Percentiles rank a stretch among this genome's conserved stretches.
Evolutionary conservation across 1,140 invertebrate genomes (phyloP).

Genomic region (Rhynchophorus ferrugineus): DNA sequence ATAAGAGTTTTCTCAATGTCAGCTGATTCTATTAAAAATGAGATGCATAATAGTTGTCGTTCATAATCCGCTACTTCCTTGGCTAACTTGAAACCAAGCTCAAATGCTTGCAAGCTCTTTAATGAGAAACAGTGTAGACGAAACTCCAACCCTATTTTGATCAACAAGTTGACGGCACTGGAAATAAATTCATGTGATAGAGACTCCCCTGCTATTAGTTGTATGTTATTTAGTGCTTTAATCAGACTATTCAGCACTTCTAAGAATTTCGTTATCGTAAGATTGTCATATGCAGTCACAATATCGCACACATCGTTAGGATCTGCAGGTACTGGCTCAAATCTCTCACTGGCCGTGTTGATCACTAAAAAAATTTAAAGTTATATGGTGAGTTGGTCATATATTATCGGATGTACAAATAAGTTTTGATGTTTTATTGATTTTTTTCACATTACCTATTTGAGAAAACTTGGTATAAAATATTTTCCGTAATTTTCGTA

Average conservation of each 20-base stretch:
- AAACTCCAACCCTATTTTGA: background rate
- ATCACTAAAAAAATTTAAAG: slow-evolving; percentile 7
- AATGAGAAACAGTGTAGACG: slow-evolving; percentile 12
- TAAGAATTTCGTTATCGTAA: slow-evolving; percentile 12
- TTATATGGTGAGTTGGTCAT: too few relatives aligned
- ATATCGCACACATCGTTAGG: slow-evolving; percentile 25
- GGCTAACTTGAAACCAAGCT: slow-evolving; percentile 12
- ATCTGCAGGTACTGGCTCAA: slow-evolving; percentile 14
- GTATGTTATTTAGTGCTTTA: slow-evolving; percentile 9
- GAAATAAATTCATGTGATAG: too few relatives aligned
- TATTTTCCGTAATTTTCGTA: too few relatives aligned
- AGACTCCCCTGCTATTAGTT: too few relatives aligned
- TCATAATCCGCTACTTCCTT: background rate
- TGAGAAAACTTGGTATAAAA: too few relatives aligned
- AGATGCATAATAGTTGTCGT: slow-evolving; percentile 3
- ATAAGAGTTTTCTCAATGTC: slow-evolving; percentile 7
- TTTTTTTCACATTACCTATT: too few relatives aligned
- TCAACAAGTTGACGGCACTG: background rate
- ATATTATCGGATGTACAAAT: too few relatives aligned
- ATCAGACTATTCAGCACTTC: slow-evolving; percentile 9
- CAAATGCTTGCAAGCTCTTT: slow-evolving; percentile 10
- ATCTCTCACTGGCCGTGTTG: slow-evolving; percentile 4
- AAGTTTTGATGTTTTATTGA: too few relatives aligned
- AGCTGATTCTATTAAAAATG: slow-evolving; percentile 16
- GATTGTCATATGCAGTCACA: slow-evolving; percentile 19